Conservation (phyloP, 92 coral and sea anemone species). For the Bergia sp. region DNA sequence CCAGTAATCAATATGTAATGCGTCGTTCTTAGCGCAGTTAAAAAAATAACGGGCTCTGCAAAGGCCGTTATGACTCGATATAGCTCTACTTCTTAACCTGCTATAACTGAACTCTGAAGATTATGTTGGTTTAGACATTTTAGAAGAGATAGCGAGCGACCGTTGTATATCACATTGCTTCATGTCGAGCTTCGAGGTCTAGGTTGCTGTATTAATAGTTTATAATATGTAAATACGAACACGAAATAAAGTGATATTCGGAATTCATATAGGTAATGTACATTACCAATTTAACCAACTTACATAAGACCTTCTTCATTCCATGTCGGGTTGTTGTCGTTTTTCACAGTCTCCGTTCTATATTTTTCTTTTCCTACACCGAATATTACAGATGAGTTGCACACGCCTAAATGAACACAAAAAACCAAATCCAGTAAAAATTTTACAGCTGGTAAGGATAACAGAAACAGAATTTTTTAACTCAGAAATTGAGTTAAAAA, state of each 20-base stretch:
- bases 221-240: no score
- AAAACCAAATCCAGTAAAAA: not conserved
- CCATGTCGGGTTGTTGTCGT: conserved; percentile 93
- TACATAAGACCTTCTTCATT: conserved; percentile 95
- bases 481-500: not conserved
- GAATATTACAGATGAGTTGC: conserved; percentile 88
- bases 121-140: no score
- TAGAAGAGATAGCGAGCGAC: no score
- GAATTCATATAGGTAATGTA: not conserved
- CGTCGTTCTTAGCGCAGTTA: no score
- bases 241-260: not conserved
- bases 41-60: no score
- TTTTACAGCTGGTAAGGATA: not conserved
- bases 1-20: no score
- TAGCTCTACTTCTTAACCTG: no score
- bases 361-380: conserved; percentile 96
- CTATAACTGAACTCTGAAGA: no score
- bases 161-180: no score
- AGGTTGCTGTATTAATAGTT: no score
- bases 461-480: not conserved
- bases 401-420: conserved; percentile 61
- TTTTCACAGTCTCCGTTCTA: conserved; percentile 77
- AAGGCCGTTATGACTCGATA: no score
- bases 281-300: conserved; percentile 36
- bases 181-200: not conserved